Evolutionary conservation across 2,113 vertebrate species (phyloP).

Genomic region (Hemibagrus wyckioides): DNA sequence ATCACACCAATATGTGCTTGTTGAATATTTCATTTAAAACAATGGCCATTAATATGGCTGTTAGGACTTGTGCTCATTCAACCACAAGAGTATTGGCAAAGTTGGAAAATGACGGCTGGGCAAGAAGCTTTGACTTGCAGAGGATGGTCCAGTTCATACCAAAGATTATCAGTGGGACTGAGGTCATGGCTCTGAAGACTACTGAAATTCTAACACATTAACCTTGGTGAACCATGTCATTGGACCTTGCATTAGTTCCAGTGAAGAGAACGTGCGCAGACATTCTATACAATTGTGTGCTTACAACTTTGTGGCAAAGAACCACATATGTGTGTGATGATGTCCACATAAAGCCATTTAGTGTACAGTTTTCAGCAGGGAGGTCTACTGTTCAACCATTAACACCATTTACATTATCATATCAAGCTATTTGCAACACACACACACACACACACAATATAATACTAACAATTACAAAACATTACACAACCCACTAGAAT

Average conservation of each 20-base stretch:
- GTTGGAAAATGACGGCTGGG: background rate
- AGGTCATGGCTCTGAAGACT: background rate
- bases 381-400: background rate
- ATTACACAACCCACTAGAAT: background rate
- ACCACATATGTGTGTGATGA: background rate
- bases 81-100: background rate
- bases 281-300: background rate
- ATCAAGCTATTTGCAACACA: background rate
- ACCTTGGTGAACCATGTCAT: background rate
- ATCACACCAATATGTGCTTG: background rate
- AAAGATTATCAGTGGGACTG: background rate
- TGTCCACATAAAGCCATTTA: background rate
- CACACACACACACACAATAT: background rate
- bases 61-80: background rate
- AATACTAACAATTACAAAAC: background rate
- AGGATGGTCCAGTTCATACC: background rate
- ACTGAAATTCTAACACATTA: background rate
- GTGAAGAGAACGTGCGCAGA: background rate
- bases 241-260: background rate
- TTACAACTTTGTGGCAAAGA: background rate
- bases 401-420: background rate
- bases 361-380: no score
- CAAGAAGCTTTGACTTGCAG: background rate
- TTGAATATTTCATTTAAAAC: background rate
- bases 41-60: background rate